These are phyloP conservation scores for Astreopora myriophthalma DNA, from an alignment of 64 coral and sea anemone genomes.

Conservation along the genomic window DNA sequence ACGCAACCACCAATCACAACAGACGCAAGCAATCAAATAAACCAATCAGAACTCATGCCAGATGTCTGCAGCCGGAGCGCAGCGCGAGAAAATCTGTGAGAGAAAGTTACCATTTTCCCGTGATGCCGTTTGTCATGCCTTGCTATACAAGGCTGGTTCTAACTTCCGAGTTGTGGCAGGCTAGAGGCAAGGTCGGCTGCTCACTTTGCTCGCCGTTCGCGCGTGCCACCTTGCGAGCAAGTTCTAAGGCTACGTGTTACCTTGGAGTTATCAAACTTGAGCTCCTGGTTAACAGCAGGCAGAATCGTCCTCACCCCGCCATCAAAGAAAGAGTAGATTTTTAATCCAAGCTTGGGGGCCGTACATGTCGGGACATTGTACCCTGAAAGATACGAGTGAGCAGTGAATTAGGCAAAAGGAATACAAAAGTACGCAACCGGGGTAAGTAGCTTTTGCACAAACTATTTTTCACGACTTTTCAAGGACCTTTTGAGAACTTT, in stretches of 20 bases:
- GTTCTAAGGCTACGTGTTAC: conserved; percentile 2
- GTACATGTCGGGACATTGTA: conserved; percentile 71
- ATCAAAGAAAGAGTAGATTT: conserved; percentile 56
- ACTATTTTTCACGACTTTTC: too few species aligned
- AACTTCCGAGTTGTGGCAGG: too few species aligned
- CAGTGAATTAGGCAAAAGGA: background rate
- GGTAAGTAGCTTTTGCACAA: too few species aligned
- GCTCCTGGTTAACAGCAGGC: conserved; percentile 53
- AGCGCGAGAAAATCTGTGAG: background rate
- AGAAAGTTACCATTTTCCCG: too few species aligned
- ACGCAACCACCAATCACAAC: background rate
- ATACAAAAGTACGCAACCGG: too few species aligned
- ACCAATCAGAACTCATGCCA: background rate
- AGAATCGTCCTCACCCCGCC: conserved; percentile 66
- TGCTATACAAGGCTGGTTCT: too few species aligned
- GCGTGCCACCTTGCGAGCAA: too few species aligned
- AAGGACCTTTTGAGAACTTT: too few species aligned
- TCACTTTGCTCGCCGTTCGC: too few species aligned
- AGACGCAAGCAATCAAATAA: background rate
- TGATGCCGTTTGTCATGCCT: too few species aligned
- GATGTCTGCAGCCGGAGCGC: too few species aligned
- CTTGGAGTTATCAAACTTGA: conserved; percentile 62
- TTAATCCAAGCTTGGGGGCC: conserved; percentile 62
- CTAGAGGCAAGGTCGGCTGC: too few species aligned
- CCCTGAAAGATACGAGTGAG: conserved; percentile 28